Evolutionary conservation across 2,888 invertebrate genomes (phyloP).

Genomic region (Drosophila nr. perissopoda): DNA sequence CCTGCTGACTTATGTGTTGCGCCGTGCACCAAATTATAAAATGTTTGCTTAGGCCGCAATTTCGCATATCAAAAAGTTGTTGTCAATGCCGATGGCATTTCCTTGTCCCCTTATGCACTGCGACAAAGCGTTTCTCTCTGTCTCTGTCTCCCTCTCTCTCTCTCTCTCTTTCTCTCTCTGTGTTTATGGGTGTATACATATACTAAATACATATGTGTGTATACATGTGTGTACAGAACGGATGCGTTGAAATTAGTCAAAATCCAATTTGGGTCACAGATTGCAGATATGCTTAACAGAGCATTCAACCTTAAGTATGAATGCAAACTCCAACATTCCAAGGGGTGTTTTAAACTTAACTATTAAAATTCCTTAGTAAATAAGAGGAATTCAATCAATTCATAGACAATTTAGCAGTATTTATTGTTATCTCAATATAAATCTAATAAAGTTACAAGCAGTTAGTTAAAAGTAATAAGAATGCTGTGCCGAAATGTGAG

Average conservation of each 20-base stretch:
- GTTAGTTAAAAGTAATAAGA: neutral
- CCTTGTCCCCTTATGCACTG: conserved; percentile 53
- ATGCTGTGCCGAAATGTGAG: neutral
- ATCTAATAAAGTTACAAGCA: neutral
- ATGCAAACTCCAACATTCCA: neutral
- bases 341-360: too few relatives aligned
- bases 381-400: neutral
- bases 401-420: neutral
- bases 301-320: conserved; percentile 22
- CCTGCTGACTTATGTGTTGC: conserved; percentile 73
- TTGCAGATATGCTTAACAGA: conserved; percentile 53
- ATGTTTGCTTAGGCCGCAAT: conserved; percentile 73
- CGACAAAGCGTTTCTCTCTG: conserved; percentile 26
- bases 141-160: neutral
- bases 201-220: too few relatives aligned
- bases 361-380: neutral
- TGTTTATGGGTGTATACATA: too few relatives aligned
- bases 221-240: conserved; percentile 6
- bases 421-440: neutral
- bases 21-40: conserved; percentile 78
- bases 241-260: conserved; percentile 59
- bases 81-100: conserved; percentile 66
- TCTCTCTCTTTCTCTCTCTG: neutral
- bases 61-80: conserved; percentile 70
- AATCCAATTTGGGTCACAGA: conserved; percentile 52